phyloP scores from a whole-genome alignment of 2,797 vertebrate species.

The Notoglanidium macrostoma region DNA sequence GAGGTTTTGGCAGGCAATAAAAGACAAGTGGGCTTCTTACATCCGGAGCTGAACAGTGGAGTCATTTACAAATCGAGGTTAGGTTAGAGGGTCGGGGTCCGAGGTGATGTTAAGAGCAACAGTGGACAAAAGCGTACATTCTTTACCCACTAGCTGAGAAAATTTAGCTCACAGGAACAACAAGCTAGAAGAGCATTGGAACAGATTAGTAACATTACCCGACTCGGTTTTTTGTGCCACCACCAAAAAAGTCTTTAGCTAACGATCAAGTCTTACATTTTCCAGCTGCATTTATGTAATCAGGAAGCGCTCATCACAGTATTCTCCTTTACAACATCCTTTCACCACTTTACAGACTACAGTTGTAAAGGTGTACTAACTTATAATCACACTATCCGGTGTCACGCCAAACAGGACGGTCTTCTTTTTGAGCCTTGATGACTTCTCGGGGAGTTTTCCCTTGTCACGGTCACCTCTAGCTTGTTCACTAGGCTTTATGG shows the following conservation, averaged over 20 bases:
- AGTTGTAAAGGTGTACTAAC: neutral
- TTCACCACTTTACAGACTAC: neutral
- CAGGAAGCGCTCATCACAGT: neutral
- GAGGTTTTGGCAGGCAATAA: neutral
- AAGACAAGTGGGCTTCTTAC: constrained; percentile 1
- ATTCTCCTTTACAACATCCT: neutral
- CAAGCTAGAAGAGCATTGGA: neutral
- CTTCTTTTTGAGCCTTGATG: neutral
- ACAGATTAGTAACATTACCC: neutral
- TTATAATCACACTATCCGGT: too few relatives aligned
- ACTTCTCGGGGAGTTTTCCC: neutral
- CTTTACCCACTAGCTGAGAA: neutral
- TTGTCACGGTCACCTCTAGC: neutral
- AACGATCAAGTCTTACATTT: neutral
- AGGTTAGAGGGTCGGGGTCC: neutral
- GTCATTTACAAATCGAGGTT: neutral
- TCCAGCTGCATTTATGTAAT: neutral
- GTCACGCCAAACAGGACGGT: neutral
- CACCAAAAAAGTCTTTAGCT: neutral
- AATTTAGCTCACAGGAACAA: neutral
- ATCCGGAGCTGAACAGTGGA: neutral
- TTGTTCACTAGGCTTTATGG: neutral
- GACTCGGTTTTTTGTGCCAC: neutral
- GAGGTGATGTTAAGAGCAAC: neutral
- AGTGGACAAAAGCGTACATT: neutral